Percentiles rank a stretch among this genome's conserved stretches.
Evolutionary conservation across 2,888 invertebrate genomes (phyloP).

Genomic region (Oscheius sp.): DNA sequence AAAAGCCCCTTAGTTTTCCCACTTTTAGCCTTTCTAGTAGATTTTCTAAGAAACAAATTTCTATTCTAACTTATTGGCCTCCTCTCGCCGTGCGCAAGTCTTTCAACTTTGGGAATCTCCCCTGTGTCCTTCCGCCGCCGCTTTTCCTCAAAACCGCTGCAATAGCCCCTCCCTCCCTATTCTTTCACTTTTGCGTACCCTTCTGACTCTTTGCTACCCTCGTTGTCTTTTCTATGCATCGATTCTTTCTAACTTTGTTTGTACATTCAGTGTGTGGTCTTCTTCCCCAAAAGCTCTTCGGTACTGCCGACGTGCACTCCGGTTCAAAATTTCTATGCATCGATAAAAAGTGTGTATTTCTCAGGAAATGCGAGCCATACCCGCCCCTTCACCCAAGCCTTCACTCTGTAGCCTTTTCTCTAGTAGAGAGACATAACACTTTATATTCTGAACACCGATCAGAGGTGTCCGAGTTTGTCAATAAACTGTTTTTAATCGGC

Average conservation of each 20-base stretch:
- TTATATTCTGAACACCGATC: too few relatives aligned
- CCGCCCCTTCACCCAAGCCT: constrained; percentile 4
- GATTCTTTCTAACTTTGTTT: constrained; percentile 17
- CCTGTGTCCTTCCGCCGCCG: neutral
- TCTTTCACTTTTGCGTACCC: constrained; percentile 11
- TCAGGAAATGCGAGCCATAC: constrained; percentile 38
- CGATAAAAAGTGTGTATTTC: constrained; percentile 30
- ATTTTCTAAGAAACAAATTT: neutral
- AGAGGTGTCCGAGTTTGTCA: too few relatives aligned
- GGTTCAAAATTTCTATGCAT: constrained; percentile 27
- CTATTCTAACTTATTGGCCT: constrained; percentile 3
- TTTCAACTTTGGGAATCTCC: constrained; percentile 25
- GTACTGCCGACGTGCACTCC: constrained; percentile 20
- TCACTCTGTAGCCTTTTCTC: constrained; percentile 1
- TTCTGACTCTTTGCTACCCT: constrained; percentile 4
- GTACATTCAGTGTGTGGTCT: constrained; percentile 25
- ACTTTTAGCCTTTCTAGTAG: constrained; percentile 13
- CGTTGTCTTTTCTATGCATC: constrained; percentile 12
- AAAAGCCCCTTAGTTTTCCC: neutral
- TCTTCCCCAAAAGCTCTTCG: neutral
- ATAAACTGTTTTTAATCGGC: too few relatives aligned
- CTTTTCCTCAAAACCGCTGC: constrained; percentile 15
- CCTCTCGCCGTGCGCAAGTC: constrained; percentile 13
- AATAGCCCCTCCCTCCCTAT: neutral
- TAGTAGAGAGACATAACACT: too few relatives aligned